These are phyloP conservation scores for Catostylus mosaicus DNA, from an alignment of 30 jellyfish, hydroid and myxozoan genomes.

Conservation along the genomic window DNA sequence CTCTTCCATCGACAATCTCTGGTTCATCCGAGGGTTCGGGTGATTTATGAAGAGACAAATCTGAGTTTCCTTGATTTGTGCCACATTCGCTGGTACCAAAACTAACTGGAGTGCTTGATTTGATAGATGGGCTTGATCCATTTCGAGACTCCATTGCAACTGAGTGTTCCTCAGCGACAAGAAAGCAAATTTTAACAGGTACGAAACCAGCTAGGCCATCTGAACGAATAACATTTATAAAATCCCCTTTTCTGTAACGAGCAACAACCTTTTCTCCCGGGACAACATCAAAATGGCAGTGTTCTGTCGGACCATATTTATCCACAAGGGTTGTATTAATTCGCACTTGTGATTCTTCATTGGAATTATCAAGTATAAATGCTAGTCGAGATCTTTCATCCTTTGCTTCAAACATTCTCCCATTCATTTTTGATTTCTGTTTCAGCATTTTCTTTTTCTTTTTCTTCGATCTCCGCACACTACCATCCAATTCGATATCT, in stretches of 20 bases:
- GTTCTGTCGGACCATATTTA: conserved; percentile 22
- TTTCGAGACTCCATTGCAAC: neutral
- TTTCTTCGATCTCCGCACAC: conserved; percentile 48
- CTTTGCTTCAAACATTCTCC: neutral
- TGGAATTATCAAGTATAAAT: conserved; percentile 44
- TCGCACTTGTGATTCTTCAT: conserved; percentile 38
- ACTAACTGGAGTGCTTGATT: neutral
- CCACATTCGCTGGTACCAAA: neutral
- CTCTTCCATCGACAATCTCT: neutral
- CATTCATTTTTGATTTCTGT: conserved; percentile 12
- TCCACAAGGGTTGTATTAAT: conserved; percentile 39
- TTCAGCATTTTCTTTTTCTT: conserved; percentile 34
- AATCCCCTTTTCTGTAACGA: conserved; percentile 32
- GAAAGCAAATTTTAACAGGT: conserved; percentile 45
- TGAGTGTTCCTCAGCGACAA: conserved; percentile 12
- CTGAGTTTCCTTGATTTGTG: neutral
- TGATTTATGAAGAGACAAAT: neutral
- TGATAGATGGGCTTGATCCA: neutral
- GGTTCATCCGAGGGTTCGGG: neutral
- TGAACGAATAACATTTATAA: conserved; percentile 31
- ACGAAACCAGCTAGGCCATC: conserved; percentile 55
- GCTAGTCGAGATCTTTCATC: conserved; percentile 56
- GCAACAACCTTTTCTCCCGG: conserved; percentile 58
- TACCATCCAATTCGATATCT: conserved; percentile 17
- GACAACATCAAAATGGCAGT: conserved; percentile 15